These are phyloP conservation scores for Astreopora myriophthalma DNA, from an alignment of 64 coral and sea anemone species.

Conservation along the genomic window DNA sequence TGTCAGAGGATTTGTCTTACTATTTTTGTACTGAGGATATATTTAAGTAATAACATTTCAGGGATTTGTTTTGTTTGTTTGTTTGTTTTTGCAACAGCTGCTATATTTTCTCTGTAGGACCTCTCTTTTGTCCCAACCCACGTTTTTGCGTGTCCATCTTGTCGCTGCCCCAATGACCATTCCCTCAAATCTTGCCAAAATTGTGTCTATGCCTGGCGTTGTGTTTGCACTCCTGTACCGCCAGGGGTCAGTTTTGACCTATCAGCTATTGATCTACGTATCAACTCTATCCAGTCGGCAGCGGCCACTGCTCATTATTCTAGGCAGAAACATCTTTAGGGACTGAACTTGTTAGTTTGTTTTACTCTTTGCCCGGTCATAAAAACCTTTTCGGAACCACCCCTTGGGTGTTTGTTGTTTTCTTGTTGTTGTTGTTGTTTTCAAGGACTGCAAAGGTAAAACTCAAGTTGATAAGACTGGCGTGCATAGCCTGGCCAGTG, in stretches of 20 bases:
- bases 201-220: conserved; percentile 42
- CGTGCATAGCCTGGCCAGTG: conserved; percentile 45
- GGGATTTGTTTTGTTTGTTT: not conserved
- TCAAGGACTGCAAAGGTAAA: conserved; percentile 46
- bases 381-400: conserved; percentile 41
- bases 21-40: too few relatives aligned
- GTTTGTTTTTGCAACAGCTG: not conserved
- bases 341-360: conserved; percentile 38
- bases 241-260: not conserved
- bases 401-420: conserved; percentile 61
- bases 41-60: not conserved
- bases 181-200: conserved; percentile 56
- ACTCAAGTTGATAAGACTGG: conserved; percentile 37
- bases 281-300: conserved; percentile 2
- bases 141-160: conserved; percentile 38
- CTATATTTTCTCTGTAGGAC: not conserved
- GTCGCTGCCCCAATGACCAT: conserved; percentile 51
- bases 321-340: conserved; percentile 22
- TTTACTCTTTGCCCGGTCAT: not conserved
- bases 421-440: conserved; percentile 44
- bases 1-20: too few relatives aligned
- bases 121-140: not conserved
- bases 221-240: not conserved
- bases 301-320: conserved; percentile 32
- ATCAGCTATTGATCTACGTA: conserved; percentile 23